These are phyloP conservation scores for Eulemur rufifrons DNA, from an alignment of 2,113 vertebrate genomes.

Conservation along the genomic window DNA sequence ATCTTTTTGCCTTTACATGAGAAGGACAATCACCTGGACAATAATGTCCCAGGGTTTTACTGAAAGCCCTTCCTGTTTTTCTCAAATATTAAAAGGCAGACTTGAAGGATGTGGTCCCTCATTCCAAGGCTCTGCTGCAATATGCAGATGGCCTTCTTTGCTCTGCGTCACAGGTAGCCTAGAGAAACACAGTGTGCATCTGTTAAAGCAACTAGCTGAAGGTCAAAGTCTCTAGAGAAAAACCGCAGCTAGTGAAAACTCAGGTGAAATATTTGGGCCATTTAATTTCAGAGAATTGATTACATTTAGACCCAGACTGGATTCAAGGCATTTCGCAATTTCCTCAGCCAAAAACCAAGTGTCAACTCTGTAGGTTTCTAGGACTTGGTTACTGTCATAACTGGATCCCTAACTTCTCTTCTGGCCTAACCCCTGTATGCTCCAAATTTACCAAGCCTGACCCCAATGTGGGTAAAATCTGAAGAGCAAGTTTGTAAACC, in stretches of 20 bases:
- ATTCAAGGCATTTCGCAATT: background rate
- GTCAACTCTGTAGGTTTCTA: background rate
- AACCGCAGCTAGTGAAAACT: background rate
- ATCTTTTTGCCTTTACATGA: background rate
- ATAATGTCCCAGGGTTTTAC: background rate
- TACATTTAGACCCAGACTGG: background rate
- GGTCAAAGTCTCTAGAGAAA: background rate
- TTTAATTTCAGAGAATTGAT: background rate
- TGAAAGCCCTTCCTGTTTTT: background rate
- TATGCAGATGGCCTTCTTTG: background rate
- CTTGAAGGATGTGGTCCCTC: background rate
- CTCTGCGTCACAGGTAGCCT: background rate
- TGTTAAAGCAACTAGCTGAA: background rate
- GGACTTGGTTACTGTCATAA: background rate
- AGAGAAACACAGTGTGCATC: background rate
- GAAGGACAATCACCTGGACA: background rate
- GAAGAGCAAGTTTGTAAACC: background rate
- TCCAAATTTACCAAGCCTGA: background rate
- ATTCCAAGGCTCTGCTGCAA: background rate
- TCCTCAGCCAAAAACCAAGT: background rate
- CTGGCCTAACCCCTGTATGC: background rate
- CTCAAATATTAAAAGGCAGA: background rate
- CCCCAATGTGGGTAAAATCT: background rate
- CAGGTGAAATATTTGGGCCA: background rate
- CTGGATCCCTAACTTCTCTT: background rate